Base-by-base conservation (phyloP, 1,140 invertebrate genomes). In the Drosophila tani region DNA sequence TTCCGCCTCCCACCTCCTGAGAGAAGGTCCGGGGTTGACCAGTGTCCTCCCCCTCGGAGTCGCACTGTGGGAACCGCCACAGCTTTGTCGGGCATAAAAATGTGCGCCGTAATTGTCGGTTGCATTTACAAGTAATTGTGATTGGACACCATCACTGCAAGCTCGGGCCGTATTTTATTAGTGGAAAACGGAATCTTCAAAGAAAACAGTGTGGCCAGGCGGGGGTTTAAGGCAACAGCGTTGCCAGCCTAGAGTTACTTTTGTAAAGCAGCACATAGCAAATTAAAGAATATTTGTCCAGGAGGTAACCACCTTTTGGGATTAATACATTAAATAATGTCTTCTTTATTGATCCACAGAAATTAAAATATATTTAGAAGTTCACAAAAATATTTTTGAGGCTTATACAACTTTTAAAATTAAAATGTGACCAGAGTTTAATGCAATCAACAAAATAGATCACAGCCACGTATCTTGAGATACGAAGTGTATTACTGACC, bases 111-210 rank as follows among this genome's bases (percentile, higher is more conserved):
- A 87, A 87, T 88, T 87, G 82, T 86, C 65, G 82, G 76, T 77
- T 86, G 83, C 81, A 88, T 87, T 87, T 87, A n/a, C n/a, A n/a
- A n/a, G n/a, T n/a, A 84, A 87, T 87, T 90, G 84, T 88, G 84
- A 87, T 87, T 87, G 84, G 84, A 77, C 77, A 55, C 55, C 56
- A 32, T 9, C 29, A 62, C 68, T 66, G 53, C 55, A 79, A 76
- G 62, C 64, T 47, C 19, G n/a, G 29, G n/a, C 24, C 17, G 40
- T 68, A 40, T 27, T 50, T 66, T 15, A 40, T 6, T n/a, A 32
- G 5, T n/a, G 1, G 21, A n/a, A 19, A 27, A 35, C 38, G 0
- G 9, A 41, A 21, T 35, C 14, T 17, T 43, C 5, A 17, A 12
- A 19, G 5, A 43, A 15, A 40, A 45, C 24, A 65, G 45, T 43